Evolutionary conservation across 1,140 invertebrate species (phyloP).

Genomic region (Probaryconus sp.): DNA sequence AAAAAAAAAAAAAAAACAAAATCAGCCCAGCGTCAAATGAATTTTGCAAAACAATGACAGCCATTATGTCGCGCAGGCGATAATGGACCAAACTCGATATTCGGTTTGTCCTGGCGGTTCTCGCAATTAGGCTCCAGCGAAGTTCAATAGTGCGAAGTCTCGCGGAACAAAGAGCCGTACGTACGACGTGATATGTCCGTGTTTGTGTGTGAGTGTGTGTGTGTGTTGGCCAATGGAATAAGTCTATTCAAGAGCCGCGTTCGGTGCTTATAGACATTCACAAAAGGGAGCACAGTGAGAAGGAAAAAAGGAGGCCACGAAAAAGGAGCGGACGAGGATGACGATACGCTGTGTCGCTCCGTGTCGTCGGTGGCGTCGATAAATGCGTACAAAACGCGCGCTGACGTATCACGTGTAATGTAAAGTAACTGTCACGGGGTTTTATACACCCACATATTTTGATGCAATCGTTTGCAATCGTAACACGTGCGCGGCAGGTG

Average conservation of each 20-base stretch:
- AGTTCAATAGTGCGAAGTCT: slow-evolving; percentile 5
- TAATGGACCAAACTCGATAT: slow-evolving; percentile 34
- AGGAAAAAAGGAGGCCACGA: background rate
- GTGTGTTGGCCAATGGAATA: slow-evolving; percentile 1
- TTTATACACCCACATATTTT: background rate
- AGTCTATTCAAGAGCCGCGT: slow-evolving; percentile 11
- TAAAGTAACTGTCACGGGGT: too few species aligned
- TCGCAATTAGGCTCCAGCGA: slow-evolving; percentile 30
- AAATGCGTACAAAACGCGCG: background rate
- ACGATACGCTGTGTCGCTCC: too few species aligned
- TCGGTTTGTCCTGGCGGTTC: too few species aligned
- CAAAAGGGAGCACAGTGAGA: slow-evolving; percentile 23
- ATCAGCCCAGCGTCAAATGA: slow-evolving; percentile 1
- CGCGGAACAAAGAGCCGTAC: slow-evolving; percentile 14
- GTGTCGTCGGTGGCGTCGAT: background rate
- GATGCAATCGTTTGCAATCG: background rate
- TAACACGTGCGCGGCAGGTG: background rate
- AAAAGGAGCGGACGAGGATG: background rate
- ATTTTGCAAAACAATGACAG: slow-evolving; percentile 35
- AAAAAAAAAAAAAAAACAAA: too few species aligned
- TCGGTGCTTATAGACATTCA: slow-evolving; percentile 1
- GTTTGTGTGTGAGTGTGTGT: slow-evolving; percentile 26
- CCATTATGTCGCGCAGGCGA: slow-evolving; percentile 26
- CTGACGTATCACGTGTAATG: slow-evolving; percentile 12
- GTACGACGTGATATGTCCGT: too few species aligned